phyloP scores from a whole-genome alignment of 2,797 vertebrate genomes.

The Amphiprion clarkii region DNA sequence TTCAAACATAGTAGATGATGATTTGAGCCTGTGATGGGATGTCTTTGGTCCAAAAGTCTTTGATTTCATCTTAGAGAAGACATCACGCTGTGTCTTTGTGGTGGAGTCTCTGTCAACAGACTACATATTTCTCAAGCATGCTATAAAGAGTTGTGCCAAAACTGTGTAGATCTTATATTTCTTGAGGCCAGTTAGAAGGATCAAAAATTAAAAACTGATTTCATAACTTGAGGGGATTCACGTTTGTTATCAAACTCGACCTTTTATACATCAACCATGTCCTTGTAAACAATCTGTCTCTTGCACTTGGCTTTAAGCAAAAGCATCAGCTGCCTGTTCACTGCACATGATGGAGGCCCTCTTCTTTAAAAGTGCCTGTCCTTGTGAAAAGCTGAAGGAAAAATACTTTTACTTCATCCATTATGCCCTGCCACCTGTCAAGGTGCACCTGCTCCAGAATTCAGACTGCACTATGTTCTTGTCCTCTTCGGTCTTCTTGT shows the following conservation, averaged over 20 bases:
- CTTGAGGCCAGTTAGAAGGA: background rate
- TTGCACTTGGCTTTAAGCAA: background rate
- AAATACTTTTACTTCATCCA: background rate
- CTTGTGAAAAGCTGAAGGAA: background rate
- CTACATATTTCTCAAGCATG: slow-evolving; percentile 6
- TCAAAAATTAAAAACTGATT: background rate
- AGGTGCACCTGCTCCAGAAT: no score
- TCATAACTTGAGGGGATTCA: background rate
- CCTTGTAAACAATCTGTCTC: background rate
- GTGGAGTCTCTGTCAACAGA: background rate
- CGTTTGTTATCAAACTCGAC: background rate
- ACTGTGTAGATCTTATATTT: background rate
- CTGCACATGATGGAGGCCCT: background rate
- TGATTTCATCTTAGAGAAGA: slow-evolving; percentile 12
- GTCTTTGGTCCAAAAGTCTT: slow-evolving; percentile 1
- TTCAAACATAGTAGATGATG: background rate
- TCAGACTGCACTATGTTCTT: no score
- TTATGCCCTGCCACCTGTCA: background rate
- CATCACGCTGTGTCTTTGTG: background rate
- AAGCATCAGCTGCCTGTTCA: background rate
- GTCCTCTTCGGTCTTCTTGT: accelerated
- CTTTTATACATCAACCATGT: background rate
- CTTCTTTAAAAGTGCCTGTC: background rate
- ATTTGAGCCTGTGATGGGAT: background rate
- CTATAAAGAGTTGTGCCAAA: background rate